phyloP scores from a whole-genome alignment of 2,113 vertebrate genomes.

The Xenus cinereus region DNA sequence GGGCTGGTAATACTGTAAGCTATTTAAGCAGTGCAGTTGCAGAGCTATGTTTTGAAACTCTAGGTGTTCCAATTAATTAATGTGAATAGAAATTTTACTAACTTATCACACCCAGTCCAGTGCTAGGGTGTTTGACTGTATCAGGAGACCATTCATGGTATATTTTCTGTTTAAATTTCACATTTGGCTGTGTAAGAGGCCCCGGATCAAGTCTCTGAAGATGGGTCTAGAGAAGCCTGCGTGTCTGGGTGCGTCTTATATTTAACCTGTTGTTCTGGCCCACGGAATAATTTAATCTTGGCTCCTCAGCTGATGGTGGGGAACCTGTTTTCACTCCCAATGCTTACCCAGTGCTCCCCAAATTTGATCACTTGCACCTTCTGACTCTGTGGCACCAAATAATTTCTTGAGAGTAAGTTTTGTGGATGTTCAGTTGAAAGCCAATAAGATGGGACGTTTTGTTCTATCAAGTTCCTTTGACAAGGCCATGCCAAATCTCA shows the following conservation, averaged over 20 bases:
- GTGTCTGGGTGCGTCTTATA: neutral
- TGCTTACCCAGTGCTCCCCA: neutral
- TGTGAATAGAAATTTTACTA: neutral
- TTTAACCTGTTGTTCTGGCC: neutral
- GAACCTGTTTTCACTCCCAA: neutral
- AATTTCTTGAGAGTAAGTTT: neutral
- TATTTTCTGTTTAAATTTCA: neutral
- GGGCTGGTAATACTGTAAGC: neutral
- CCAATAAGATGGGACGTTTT: neutral
- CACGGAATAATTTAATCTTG: neutral
- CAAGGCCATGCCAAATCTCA: neutral
- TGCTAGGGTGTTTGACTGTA: neutral
- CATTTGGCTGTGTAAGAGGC: neutral
- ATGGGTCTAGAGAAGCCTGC: neutral
- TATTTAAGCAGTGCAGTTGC: neutral
- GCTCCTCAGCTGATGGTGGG: neutral
- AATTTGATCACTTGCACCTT: neutral
- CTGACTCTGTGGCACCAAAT: neutral
- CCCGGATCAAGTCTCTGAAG: neutral
- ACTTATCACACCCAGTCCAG: neutral
- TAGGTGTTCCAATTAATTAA: constrained; percentile 31
- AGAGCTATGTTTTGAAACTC: constrained; percentile 1
- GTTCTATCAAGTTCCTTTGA: neutral
- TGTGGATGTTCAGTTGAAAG: neutral
- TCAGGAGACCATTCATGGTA: neutral